Evolutionary conservation across 2,797 vertebrate species (phyloP), one percentile per base, ranked within the genome.

Genomic region (Poeciliopsis turneri): DNA sequence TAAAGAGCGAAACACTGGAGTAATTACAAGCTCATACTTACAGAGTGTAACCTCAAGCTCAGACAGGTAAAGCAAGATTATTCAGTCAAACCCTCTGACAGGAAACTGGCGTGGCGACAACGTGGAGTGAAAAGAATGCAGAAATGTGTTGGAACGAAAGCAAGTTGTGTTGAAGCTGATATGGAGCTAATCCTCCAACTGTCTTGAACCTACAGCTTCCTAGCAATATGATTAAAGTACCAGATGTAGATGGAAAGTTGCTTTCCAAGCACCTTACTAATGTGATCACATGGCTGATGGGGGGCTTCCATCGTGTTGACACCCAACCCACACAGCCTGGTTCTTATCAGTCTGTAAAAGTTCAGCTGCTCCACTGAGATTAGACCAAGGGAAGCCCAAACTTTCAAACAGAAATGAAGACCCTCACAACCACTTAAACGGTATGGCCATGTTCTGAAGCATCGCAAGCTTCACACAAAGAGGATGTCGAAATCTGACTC

Each of bases 291-390:
- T 51, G 36, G 49, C 36, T 49, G 20, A 25, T 41, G 36, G 39
- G 53, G 47, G 64, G 69, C 74, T 86, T 76, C 82, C 72, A 25
- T 59, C 73, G 33, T 28, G 30, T 55, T 4, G 46, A 66, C 73
- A n/a, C 83, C 81, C 86, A 93, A 13, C 93, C 93, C 93, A 86
- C 41, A 75, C 30, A 64, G 74, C 77, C 13, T 68, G 9, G 7
- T 77, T 83, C 89, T 91, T 95, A 96, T 96, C 95, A 92, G 75
- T 30, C 41, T 3, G 51, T 36, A 15, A 57, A 36, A 59, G 55
- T 71, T 82, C 90, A 80, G 82, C 94, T 95, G 95, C 78, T 81
- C 72, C 41, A 71, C 30, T 1, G 59, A 93, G 95, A 96, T 96
- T 94, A 96, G 77, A 84, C 79, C 64, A 75, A 69, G 74, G 71